phyloP scores from a whole-genome alignment of 2,888 invertebrate genomes.

The Tetrapedia diversipes region DNA sequence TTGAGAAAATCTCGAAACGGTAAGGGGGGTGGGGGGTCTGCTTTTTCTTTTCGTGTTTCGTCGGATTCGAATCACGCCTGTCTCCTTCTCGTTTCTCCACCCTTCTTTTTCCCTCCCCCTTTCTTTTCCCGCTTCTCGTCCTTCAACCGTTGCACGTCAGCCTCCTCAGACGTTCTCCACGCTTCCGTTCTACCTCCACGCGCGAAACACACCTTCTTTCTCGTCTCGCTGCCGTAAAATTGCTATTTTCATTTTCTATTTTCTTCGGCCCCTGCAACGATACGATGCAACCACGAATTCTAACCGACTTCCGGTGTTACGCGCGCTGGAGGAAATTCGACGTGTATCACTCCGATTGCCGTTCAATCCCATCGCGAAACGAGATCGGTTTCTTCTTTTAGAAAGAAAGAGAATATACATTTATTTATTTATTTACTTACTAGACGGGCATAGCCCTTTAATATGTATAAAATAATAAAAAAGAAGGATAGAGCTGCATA shows the following conservation, averaged over 20 bases:
- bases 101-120: conserved; percentile 40
- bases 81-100: conserved; percentile 60
- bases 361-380: background rate
- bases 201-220: conserved; percentile 40
- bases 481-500: too few species aligned
- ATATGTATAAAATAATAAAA: too few species aligned
- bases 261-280: conserved; percentile 14
- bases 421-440: too few species aligned
- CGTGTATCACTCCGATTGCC: conserved; percentile 9
- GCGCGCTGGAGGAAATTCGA: background rate
- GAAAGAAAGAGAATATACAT: too few species aligned
- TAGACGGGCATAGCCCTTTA: too few species aligned
- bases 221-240: conserved; percentile 65
- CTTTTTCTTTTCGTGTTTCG: conserved; percentile 46
- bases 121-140: conserved; percentile 45
- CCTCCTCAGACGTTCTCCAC: conserved; percentile 59
- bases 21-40: conserved; percentile 59
- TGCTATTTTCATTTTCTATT: conserved; percentile 74
- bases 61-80: conserved; percentile 76
- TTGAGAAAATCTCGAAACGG: conserved; percentile 58
- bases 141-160: conserved; percentile 65
- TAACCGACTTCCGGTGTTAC: conserved; percentile 1
- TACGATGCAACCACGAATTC: conserved; percentile 10
- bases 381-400: background rate
- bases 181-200: conserved; percentile 30